Conservation (phyloP, 37 sponge, comb jelly and placozoan genomes). For the Amphimedon queenslandica region DNA sequence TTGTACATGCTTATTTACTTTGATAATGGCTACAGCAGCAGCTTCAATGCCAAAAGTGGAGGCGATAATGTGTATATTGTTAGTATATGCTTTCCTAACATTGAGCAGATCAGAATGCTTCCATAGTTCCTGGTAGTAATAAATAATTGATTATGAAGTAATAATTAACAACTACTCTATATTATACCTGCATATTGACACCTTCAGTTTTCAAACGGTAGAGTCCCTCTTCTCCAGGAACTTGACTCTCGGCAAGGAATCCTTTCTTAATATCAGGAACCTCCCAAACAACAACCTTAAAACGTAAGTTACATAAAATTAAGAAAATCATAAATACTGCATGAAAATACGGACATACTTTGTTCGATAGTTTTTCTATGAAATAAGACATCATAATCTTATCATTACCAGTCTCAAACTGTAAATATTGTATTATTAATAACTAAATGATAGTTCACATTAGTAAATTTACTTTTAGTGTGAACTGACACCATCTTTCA, state of each 20-base stretch:
- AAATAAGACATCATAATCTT: conserved; percentile 65
- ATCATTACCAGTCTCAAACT: conserved; percentile 63
- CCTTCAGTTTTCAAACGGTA: conserved; percentile 79
- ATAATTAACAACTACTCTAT: too few species aligned
- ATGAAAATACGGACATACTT: conserved; percentile 28
- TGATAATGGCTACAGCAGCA: too few species aligned
- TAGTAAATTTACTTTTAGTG: conserved; percentile 62
- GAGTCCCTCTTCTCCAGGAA: conserved; percentile 23
- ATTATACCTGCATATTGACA: conserved; percentile 65
- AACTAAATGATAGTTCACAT: too few species aligned
- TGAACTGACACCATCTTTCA: conserved; percentile 66
- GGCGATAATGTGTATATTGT: too few species aligned
- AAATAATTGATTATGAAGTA: too few species aligned
- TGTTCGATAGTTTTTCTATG: conserved; percentile 51
- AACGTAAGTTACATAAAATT: too few species aligned
- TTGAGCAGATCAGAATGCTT: too few species aligned
- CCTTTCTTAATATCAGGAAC: conserved; percentile 61
- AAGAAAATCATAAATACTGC: background rate
- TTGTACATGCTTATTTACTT: too few species aligned
- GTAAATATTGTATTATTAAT: too few species aligned
- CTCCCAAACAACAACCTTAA: conserved; percentile 70
- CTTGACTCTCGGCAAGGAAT: conserved; percentile 45
- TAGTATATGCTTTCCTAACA: too few species aligned
- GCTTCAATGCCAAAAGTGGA: too few species aligned
- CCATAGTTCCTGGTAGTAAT: too few species aligned